These are phyloP conservation scores for Pachyseris speciosa DNA, from an alignment of 64 coral and sea anemone species.

Conservation along the genomic window DNA sequence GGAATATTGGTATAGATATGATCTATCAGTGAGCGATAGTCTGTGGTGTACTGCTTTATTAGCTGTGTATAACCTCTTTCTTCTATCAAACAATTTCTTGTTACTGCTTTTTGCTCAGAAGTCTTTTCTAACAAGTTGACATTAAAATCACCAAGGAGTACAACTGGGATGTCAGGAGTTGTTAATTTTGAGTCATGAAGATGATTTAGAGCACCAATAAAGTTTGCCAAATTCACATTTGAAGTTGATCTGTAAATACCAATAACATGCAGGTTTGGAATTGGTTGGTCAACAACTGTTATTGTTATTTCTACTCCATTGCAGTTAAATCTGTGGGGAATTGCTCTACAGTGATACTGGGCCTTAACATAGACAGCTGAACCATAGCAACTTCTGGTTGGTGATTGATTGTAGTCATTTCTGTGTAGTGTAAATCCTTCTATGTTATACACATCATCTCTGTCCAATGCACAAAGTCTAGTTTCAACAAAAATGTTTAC, in stretches of 20 bases:
- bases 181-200: constrained; percentile 15
- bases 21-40: constrained; percentile 59
- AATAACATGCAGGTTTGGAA: constrained; percentile 40
- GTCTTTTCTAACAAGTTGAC: constrained; percentile 30
- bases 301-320: constrained; percentile 73
- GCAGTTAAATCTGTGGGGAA: constrained; percentile 56
- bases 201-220: constrained; percentile 33
- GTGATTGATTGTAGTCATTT: no score
- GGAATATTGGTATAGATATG: constrained; percentile 65
- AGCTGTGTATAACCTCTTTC: constrained; percentile 41
- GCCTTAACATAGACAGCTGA: constrained; percentile 15
- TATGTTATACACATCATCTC: no score
- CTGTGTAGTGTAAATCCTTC: constrained; percentile 46
- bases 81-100: neutral
- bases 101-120: neutral
- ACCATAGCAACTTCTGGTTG: no score
- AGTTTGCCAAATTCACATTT: neutral
- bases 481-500: constrained; percentile 69
- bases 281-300: constrained; percentile 23
- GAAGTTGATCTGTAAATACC: constrained; percentile 36
- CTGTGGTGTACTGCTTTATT: constrained; percentile 46
- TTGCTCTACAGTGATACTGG: neutral
- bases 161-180: neutral
- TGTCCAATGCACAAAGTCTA: constrained; percentile 21
- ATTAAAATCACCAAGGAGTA: constrained; percentile 32